Evolutionary conservation across 64 coral and sea anemone genomes (phyloP), one percentile per base, ranked within the genome.

Genomic region (Porites australiensis): DNA sequence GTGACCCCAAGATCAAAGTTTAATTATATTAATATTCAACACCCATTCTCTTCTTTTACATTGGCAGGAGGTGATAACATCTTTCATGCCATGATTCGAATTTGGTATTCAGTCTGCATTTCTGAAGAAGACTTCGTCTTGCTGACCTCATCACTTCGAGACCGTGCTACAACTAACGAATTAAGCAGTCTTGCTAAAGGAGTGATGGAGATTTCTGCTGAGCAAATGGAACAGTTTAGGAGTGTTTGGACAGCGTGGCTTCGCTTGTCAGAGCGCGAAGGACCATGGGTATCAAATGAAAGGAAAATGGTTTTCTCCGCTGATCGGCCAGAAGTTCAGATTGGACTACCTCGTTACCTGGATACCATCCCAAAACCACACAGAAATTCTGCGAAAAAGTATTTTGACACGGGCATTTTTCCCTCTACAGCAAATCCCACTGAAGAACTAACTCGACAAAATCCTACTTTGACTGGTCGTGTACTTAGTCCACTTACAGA

Each of bases 21-120:
- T 37, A 0, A 37, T 37, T 37, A 37, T 37, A 0, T 37, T 37
- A 37, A 37, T 37, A 37, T 37, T 37, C 27, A 37, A 37, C 27
- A 37, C 27, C 27, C 27, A 37, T 37, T 37, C 0, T 37, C 27
- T 37, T 37, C 27, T 37, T 1, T 37, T 37, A 37, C 12, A 9
- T 12, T 57, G 3, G 54, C 53, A 89, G 88, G 72, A 44, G 88
- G 88, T 15, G 53, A 15, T 54, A 51, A 65, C 48, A 64, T 77
- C 11, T 61, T 60, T 49, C 1, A n/a, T 8, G 58, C 75, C 20
- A 75, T 89, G 44, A 45, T 65, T 47, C 88, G 77, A 46, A 59
- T 89, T 55, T 89, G 88, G 88, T 89, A 89, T 49, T 89, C 88
- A 9, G 22, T 89, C 58, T 65, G 70, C 12, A 44, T 89, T 5